Percentiles rank a stretch among this genome's conserved stretches.
Conservation (phyloP, 2,113 vertebrate genomes). For the Erythrocercus mccallii region DNA sequence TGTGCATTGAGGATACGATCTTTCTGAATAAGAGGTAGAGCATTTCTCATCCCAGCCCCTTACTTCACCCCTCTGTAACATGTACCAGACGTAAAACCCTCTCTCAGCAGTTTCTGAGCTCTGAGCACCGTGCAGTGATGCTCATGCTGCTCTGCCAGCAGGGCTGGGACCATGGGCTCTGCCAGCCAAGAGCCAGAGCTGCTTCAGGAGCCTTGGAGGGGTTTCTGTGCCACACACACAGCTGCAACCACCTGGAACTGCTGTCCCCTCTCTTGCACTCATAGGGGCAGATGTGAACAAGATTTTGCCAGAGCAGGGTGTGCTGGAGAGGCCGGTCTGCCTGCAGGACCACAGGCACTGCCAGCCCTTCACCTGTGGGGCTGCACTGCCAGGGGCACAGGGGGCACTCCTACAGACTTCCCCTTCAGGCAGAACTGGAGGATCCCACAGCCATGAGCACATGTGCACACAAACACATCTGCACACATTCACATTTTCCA, state of each 20-base stretch:
- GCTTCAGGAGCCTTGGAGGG: background rate
- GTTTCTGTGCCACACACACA: background rate
- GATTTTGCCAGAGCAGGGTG: accelerated
- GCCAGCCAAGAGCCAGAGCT: background rate
- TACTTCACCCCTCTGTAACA: background rate
- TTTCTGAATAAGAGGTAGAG: background rate
- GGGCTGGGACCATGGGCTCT: background rate
- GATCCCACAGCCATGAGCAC: background rate
- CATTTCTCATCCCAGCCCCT: background rate
- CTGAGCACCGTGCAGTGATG: background rate
- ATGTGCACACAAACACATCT: conserved; percentile 16
- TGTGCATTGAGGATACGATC: accelerated
- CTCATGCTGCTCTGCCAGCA: background rate
- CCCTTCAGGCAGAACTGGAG: background rate
- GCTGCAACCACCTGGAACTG: background rate
- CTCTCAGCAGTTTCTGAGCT: background rate
- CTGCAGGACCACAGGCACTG: accelerated
- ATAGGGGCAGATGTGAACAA: accelerated
- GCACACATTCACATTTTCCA: conserved; percentile 54
- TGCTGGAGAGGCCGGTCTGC: background rate
- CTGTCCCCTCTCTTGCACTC: background rate
- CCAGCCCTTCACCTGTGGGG: background rate
- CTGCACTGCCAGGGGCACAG: background rate
- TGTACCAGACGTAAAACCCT: accelerated
- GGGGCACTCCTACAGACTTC: background rate